A percentile compares a stretch with the other conserved stretches of the same genome.
These are phyloP conservation scores for Callipepla californica DNA, from an alignment of 2,113 vertebrate species.

Conservation along the genomic window DNA sequence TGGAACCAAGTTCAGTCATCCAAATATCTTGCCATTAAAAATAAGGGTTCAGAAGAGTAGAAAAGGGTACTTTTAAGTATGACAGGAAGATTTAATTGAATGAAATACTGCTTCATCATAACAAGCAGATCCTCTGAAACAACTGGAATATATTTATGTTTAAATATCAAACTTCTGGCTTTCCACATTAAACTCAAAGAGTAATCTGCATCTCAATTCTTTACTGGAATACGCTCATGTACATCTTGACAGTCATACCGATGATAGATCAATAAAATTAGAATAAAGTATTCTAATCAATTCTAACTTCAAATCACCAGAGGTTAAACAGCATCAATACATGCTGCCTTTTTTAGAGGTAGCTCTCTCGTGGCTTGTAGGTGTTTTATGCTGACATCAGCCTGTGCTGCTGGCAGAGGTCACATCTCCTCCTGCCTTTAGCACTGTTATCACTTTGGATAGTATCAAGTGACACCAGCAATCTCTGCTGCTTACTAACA, in stretches of 20 bases:
- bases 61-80: not conserved
- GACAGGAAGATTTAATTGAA: not conserved
- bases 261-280: not conserved
- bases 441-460: not conserved
- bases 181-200: not conserved
- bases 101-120: not conserved
- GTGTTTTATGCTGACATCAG: not conserved
- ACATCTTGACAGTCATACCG: not conserved
- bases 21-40: not conserved
- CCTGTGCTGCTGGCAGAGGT: not conserved
- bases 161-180: not conserved
- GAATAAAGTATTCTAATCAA: not conserved
- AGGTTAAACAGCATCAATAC: not conserved
- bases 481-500: not conserved
- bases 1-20: not conserved
- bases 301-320: conserved; percentile 9
- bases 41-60: not conserved
- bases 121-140: not conserved
- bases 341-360: not conserved
- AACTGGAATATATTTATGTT: not conserved
- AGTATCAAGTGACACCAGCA: not conserved
- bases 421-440: conserved; percentile 4
- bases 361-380: not conserved
- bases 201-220: not conserved
- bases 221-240: not conserved